Conservation (phyloP, 2,797 vertebrate species). For the Xenentodon cancila region DNA sequence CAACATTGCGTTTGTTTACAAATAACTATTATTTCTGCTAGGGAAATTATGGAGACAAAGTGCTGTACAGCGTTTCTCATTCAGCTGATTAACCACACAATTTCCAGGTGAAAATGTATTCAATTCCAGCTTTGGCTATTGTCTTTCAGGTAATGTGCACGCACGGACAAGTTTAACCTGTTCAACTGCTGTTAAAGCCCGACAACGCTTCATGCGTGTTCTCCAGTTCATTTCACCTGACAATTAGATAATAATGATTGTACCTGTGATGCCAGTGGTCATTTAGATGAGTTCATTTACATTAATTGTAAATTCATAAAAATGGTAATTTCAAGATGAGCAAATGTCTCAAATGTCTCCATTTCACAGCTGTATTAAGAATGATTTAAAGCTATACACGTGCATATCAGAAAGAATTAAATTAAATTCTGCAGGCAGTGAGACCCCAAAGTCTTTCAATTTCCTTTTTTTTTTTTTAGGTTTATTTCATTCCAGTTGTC, state of each 20-base stretch:
- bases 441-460: no score
- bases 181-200: not conserved
- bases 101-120: not conserved
- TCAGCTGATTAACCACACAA: not conserved
- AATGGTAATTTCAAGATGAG: constrained; percentile 2
- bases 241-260: constrained; percentile 22
- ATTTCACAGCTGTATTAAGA: no score
- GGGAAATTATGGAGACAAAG: constrained; percentile 28
- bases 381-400: no score
- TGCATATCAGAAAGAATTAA: no score
- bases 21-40: constrained; percentile 24
- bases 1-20: constrained; percentile 43
- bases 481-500: no score
- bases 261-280: constrained; percentile 34
- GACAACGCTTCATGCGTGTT: not conserved
- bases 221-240: constrained; percentile 22
- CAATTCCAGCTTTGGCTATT: constrained; percentile 1
- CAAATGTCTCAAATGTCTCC: no score
- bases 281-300: constrained; percentile 23
- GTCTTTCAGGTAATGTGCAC: not conserved
- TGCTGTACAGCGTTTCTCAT: not conserved
- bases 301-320: constrained; percentile 26
- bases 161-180: not conserved
- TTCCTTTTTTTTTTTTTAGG: no score
- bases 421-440: no score